phyloP scores from a whole-genome alignment of 2,888 invertebrate species.

The Abrostola triplasia region DNA sequence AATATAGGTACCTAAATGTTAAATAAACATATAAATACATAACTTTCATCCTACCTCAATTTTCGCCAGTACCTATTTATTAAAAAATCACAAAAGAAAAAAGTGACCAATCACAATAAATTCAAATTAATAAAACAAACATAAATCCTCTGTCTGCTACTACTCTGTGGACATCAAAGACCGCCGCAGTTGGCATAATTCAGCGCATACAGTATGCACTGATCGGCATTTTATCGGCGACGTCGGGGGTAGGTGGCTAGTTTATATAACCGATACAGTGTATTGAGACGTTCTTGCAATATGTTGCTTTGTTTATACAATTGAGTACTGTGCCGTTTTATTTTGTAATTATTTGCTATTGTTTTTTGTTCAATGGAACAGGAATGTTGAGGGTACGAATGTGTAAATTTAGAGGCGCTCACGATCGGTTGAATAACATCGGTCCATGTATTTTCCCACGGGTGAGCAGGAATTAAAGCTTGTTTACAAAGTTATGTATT shows the following conservation, averaged over 20 bases:
- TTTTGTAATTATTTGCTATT: constrained; percentile 39
- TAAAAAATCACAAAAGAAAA: no score
- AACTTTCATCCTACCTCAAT: no score
- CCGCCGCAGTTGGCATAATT: constrained; percentile 70
- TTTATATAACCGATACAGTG: constrained; percentile 54
- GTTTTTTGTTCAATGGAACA: neutral
- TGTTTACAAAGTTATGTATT: no score
- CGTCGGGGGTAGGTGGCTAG: constrained; percentile 58
- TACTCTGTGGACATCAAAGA: constrained; percentile 69
- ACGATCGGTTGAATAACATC: neutral
- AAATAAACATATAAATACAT: no score
- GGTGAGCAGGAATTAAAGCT: no score
- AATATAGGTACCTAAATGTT: no score
- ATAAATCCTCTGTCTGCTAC: constrained; percentile 16
- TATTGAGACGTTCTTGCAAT: constrained; percentile 51
- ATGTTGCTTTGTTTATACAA: constrained; percentile 47
- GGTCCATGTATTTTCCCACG: no score
- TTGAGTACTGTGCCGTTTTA: constrained; percentile 16
- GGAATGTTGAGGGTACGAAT: constrained; percentile 4
- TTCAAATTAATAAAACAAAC: neutral
- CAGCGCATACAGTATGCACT: constrained; percentile 75
- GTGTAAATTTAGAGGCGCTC: neutral
- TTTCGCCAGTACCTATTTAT: no score
- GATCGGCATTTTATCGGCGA: constrained; percentile 75
- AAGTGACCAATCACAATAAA: neutral